Evolutionary conservation across 2,888 invertebrate genomes (phyloP), one percentile per base, ranked within the genome.

Genomic region (Yponomeuta plumbellus): DNA sequence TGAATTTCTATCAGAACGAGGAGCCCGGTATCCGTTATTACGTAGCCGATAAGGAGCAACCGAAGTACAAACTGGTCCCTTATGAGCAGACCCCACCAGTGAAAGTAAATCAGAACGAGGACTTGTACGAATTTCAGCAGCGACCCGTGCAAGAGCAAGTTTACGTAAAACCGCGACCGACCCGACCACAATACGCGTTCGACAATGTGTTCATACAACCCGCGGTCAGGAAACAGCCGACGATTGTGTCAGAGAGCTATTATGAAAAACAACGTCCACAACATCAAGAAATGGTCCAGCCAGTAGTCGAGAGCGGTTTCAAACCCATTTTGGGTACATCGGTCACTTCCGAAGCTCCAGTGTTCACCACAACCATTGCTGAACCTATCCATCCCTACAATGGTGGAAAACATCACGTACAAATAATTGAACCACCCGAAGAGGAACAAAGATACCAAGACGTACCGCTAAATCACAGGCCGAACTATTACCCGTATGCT

Each of bases 81-180:
- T 92, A 92, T 72, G 86, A 91, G 67, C 91, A 92, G 76, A 85
- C 91, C 13, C 90, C 91, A 59, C 91, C 91, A 40, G 70, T 68
- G 11, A 69, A 66, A 66, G 34, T 67, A 13, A 62, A 66, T 21
- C 63, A 67, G 17, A 56, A 64, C 63, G 67, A 68, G 66, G 76
- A 78, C 44, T 61, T 77, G 65, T 83, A 80, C 70, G 78, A 79
- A 67, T 66, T 73, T 22, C 66, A 80, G 80, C 67, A 84, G 67
- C 84, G 82, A 69, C 78, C 79, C 67, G 72, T 80, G 65, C 71
- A 83, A 70, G 86, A 89, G 66, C 78, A 77, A 67, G 72, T 84
- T 66, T 85, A 83, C 71, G 72, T 84, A 39, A 86, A 86, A 70
- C 79, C 82, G 17, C 81, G 84, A 75, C 86, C 85, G 64, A 68